A percentile compares a stretch with the other conserved stretches of the same genome.
Evolutionary conservation across 2,888 invertebrate species (phyloP).

Genomic region (Cheilosia variabilis): DNA sequence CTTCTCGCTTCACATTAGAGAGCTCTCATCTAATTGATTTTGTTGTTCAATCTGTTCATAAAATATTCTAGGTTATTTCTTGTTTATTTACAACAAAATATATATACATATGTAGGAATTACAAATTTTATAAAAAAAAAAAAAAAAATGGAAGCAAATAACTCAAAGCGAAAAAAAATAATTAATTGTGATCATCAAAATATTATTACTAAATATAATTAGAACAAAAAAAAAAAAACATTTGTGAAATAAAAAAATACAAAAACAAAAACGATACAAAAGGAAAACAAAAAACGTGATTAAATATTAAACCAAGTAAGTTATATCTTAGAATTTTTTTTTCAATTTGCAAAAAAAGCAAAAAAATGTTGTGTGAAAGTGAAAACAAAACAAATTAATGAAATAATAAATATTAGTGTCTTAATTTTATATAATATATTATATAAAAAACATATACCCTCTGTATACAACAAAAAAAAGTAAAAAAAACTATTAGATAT

Average conservation of each 20-base stretch:
- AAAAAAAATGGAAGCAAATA: conserved; percentile 35
- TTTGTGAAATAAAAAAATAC: conserved; percentile 54
- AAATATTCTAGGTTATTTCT: conserved; percentile 15
- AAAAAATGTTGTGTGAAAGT: conserved; percentile 40
- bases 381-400: conserved; percentile 30
- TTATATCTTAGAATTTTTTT: conserved; percentile 62
- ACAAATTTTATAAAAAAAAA: conserved; percentile 28
- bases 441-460: conserved; percentile 67
- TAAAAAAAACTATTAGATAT: conserved; percentile 56
- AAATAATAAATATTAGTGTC: conserved; percentile 69
- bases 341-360: conserved; percentile 38
- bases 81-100: conserved; percentile 34
- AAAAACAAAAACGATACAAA: conserved; percentile 32
- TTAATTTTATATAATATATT: conserved; percentile 69
- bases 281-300: conserved; percentile 60
- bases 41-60: conserved; percentile 22
- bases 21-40: not conserved
- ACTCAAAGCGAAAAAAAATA: conserved; percentile 50
- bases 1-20: conserved; percentile 3
- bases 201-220: conserved; percentile 45
- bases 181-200: conserved; percentile 73
- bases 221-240: conserved; percentile 44
- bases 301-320: conserved; percentile 35
- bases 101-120: conserved; percentile 26
- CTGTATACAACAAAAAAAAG: conserved; percentile 68